Evolutionary conservation across 2,888 invertebrate species (phyloP).

Genomic region (Yponomeuta plumbellus): DNA sequence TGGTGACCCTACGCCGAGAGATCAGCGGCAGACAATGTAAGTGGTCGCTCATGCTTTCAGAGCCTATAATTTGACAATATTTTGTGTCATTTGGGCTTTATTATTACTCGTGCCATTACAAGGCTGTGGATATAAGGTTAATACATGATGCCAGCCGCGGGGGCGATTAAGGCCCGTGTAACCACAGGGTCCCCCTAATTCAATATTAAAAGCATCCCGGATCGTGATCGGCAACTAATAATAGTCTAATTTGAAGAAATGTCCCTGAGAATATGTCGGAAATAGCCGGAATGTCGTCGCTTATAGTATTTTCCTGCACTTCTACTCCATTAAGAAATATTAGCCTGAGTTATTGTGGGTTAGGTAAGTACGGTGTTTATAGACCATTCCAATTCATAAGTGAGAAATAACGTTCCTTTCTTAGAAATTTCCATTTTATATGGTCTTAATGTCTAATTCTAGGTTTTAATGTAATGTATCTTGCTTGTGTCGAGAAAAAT

Average conservation of each 20-base stretch:
- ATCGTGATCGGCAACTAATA: slow-evolving; percentile 74
- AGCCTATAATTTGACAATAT: slow-evolving; percentile 77
- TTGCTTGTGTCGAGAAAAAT: too few relatives aligned
- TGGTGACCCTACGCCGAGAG: slow-evolving; percentile 47
- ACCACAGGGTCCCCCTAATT: slow-evolving; percentile 74
- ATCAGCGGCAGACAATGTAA: slow-evolving; percentile 67
- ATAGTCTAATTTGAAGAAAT: slow-evolving; percentile 73
- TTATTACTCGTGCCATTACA: slow-evolving; percentile 74
- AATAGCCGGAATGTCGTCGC: slow-evolving; percentile 56
- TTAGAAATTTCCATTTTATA: not conserved
- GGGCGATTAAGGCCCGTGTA: slow-evolving; percentile 70
- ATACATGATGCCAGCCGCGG: slow-evolving; percentile 60
- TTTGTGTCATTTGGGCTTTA: slow-evolving; percentile 76
- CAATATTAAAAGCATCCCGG: slow-evolving; percentile 76
- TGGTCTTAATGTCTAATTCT: too few relatives aligned
- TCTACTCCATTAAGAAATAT: slow-evolving; percentile 52
- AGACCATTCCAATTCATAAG: slow-evolving; percentile 35
- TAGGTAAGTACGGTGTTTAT: slow-evolving; percentile 41
- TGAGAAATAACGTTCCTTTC: slow-evolving; percentile 32
- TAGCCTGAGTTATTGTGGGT: slow-evolving; percentile 34
- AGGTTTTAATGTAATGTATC: too few relatives aligned
- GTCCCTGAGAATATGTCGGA: slow-evolving; percentile 72
- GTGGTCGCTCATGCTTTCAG: slow-evolving; percentile 73
- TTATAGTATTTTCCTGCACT: slow-evolving; percentile 54
- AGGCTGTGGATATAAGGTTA: slow-evolving; percentile 69